phyloP scores from a whole-genome alignment of 2,797 vertebrate genomes.

The Manis pentadactyla region DNA sequence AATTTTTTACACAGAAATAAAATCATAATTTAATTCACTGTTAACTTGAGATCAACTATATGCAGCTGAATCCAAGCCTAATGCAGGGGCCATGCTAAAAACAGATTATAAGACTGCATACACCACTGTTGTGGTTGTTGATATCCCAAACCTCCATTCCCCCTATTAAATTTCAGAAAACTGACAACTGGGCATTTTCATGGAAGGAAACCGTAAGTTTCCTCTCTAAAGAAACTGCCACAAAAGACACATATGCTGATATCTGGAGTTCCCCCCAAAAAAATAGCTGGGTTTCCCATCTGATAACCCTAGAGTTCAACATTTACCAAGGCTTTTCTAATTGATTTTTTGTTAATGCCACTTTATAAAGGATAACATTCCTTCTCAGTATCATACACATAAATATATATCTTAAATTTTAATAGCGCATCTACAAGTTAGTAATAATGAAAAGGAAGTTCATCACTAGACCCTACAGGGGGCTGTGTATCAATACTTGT shows the following conservation, averaged over 20 bases:
- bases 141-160: background rate
- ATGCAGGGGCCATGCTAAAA: background rate
- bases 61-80: background rate
- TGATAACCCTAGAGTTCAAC: background rate
- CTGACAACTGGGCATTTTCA: constrained; percentile 29
- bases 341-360: background rate
- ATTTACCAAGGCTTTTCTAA: background rate
- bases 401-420: background rate
- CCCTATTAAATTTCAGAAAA: constrained; percentile 46
- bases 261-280: background rate
- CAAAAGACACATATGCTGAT: background rate
- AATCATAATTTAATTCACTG: background rate
- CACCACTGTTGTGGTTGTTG: background rate
- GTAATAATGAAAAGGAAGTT: background rate
- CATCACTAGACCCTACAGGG: background rate
- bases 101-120: background rate
- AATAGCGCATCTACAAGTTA: background rate
- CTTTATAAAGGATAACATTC: background rate
- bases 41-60: background rate
- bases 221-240: background rate
- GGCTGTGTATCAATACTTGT: background rate
- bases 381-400: background rate
- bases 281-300: background rate
- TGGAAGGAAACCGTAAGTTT: background rate
- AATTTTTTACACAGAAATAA: constrained; percentile 43